These are phyloP conservation scores for Nemopilema nomurai DNA, from an alignment of 30 jellyfish, hydroid and myxozoan species.

Conservation along the genomic window DNA sequence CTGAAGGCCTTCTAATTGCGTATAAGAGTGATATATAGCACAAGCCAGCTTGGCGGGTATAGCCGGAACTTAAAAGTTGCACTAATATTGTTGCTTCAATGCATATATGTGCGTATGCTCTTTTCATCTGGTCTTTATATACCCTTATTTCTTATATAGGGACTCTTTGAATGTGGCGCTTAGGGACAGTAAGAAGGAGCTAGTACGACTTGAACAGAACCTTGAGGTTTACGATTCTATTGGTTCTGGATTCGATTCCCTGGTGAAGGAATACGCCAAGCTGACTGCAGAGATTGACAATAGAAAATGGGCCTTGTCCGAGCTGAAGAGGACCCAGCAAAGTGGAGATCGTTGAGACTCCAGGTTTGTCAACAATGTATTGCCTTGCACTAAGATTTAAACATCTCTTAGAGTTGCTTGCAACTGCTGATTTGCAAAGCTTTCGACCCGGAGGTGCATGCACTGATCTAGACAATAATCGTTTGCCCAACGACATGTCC, in stretches of 20 bases:
- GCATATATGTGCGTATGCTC: too few species aligned
- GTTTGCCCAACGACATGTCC: too few species aligned
- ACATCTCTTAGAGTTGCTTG: too few species aligned
- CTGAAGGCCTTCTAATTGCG: too few species aligned
- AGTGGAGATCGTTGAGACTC: background rate
- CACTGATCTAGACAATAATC: too few species aligned
- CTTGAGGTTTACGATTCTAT: constrained; percentile 76
- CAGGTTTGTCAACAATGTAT: too few species aligned
- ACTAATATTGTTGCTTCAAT: too few species aligned
- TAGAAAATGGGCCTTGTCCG: constrained; percentile 95
- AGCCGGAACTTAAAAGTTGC: background rate
- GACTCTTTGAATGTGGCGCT: constrained; percentile 48
- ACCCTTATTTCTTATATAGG: constrained; percentile 21
- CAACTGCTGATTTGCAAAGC: too few species aligned
- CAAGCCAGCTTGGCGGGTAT: too few species aligned
- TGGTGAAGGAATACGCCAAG: constrained; percentile 68
- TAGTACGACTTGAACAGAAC: constrained; percentile 40
- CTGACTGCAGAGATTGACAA: constrained; percentile 92
- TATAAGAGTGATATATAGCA: too few species aligned
- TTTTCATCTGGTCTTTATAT: background rate
- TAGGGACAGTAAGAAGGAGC: constrained; percentile 57
- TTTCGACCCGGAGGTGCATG: too few species aligned
- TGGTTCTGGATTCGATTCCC: constrained; percentile 72
- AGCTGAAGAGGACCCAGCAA: constrained; percentile 63
- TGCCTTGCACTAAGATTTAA: too few species aligned